Conservation (phyloP, 2,113 vertebrate genomes). For the Ginglymostoma cirratum region DNA sequence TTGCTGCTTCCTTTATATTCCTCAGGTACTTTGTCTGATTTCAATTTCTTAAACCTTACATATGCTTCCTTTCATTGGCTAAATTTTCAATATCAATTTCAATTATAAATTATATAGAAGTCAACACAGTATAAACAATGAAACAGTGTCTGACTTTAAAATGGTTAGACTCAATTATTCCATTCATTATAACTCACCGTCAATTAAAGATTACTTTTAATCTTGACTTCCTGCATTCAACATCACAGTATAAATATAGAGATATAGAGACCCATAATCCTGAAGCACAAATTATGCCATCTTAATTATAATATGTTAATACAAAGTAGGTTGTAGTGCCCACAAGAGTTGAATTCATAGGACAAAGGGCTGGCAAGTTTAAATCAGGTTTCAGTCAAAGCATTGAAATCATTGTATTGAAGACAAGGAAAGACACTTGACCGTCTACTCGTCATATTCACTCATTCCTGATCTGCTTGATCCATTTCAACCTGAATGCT, state of each 20-base stretch:
- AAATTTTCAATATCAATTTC: too few species aligned
- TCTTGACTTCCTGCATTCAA: neutral
- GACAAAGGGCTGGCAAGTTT: neutral
- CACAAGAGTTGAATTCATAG: neutral
- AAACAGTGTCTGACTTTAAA: neutral
- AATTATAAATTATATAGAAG: neutral
- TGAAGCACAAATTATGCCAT: neutral
- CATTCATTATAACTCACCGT: neutral
- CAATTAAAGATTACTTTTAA: neutral
- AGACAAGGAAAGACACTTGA: neutral
- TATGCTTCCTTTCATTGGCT: too few species aligned
- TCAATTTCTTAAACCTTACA: too few species aligned
- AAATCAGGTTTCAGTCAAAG: neutral
- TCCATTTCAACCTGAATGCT: neutral
- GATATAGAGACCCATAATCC: neutral
- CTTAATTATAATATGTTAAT: neutral
- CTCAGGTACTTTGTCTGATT: too few species aligned
- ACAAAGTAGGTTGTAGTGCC: neutral
- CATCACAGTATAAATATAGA: neutral
- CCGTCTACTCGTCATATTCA: neutral
- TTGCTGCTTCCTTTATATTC: too few species aligned
- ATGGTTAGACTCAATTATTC: neutral
- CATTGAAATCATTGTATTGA: neutral
- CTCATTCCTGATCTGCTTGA: neutral
- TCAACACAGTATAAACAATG: neutral